Evolutionary conservation across 2,797 vertebrate genomes (phyloP), one percentile per base, ranked within the genome.

Genomic region (Phalloptychus januarius): DNA sequence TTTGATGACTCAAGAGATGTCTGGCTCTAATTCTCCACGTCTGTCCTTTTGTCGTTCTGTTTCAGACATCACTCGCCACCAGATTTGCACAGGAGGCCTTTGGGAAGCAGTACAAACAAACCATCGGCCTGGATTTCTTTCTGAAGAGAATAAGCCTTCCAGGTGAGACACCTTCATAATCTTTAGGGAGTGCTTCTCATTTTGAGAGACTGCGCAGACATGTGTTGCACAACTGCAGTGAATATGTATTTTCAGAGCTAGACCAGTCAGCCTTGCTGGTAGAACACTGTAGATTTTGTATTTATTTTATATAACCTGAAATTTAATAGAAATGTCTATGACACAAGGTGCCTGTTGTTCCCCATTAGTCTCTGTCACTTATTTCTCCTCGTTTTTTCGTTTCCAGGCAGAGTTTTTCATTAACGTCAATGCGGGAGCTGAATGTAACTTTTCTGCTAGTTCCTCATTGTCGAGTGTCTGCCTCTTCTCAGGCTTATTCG

Each of bases 41-140:
- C 83, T 91, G 78, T 86, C 79, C 90, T 90, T 90, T 93, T 93
- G 76, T 91, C 88, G 88, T 88, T 94, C 89, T 90, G 94, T 96
- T 96, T 91, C 95, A 99, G 98, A 99, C 98, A n/a, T 99, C 98
- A 88, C 96, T 99, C 95, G 95, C 97, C 92, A 98, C 96, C 75
- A 96, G 97, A 93, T 99, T 99, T 95, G 96, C 98, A 87, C 98
- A 99, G 95, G 98, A 99, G 95, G 96, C 97, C 50, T 99, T 99
- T 94, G 98, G 97, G 94, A 99, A 99, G 94, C 98, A 98, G 92
- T 99, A 99, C 96, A 99, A 98, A 95, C 98, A 99, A 96, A 99
- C 98, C 86, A 95, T 99, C 86, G 98, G 98, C 92, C 95, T 99
- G 95, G 98, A 99, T 95, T 99, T 99, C 96, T 99, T 99, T 95